These are phyloP conservation scores for Leucania comma DNA, from an alignment of 2,888 invertebrate species.

Conservation along the genomic window DNA sequence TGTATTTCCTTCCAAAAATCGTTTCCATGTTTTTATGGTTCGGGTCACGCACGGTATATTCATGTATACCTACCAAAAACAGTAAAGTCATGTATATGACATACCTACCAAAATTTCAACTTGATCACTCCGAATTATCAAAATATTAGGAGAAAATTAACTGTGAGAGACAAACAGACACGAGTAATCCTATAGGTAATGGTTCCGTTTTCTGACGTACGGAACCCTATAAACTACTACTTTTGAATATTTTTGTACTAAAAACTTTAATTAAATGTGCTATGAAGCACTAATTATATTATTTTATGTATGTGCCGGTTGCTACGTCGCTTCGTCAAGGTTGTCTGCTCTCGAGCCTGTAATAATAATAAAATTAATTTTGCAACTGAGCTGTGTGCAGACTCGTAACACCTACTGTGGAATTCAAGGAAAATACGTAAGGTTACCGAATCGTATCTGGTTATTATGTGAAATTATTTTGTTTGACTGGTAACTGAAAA, in stretches of 20 bases:
- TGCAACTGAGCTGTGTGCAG: conserved; percentile 48
- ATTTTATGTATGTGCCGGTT: conserved; percentile 57
- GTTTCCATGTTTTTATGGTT: too few relatives aligned
- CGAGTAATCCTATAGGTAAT: too few relatives aligned
- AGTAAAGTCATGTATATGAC: too few relatives aligned
- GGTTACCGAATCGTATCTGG: conserved; percentile 22
- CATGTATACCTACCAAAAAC: too few relatives aligned
- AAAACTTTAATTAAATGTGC: conserved; percentile 30
- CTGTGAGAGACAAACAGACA: too few relatives aligned
- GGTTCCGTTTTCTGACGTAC: too few relatives aligned
- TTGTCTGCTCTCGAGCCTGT: conserved; percentile 63
- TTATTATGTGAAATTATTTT: conserved; percentile 20
- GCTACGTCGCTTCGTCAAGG: conserved; percentile 68
- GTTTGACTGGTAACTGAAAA: conserved; percentile 5
- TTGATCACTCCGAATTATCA: too few relatives aligned
- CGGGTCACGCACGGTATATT: too few relatives aligned
- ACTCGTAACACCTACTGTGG: conserved; percentile 20
- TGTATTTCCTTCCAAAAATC: too few relatives aligned
- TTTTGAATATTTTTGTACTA: conserved; percentile 6
- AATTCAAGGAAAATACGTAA: conserved; percentile 60
- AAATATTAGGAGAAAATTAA: too few relatives aligned
- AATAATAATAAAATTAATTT: conserved; percentile 63
- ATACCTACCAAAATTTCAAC: too few relatives aligned
- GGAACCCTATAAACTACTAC: background rate
- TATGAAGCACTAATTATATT: conserved; percentile 45